Evolutionary conservation across 2,888 invertebrate species (phyloP).

Genomic region (Lamellibrachia satsuma): DNA sequence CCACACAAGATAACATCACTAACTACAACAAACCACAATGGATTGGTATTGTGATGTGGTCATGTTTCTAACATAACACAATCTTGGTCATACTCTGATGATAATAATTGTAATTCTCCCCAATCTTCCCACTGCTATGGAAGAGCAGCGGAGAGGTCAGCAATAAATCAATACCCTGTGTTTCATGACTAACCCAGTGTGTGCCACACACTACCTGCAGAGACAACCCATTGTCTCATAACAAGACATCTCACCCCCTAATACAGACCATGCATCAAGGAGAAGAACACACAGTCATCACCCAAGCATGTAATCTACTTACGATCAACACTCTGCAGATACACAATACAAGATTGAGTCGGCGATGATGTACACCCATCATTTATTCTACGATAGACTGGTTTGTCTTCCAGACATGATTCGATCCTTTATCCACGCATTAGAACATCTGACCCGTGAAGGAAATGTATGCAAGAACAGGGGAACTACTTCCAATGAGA

Average conservation of each 20-base stretch:
- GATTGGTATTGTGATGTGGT: background rate
- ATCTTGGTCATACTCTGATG: background rate
- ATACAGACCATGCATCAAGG: background rate
- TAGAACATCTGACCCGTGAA: too few relatives aligned
- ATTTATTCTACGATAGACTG: too few relatives aligned
- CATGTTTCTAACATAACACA: background rate
- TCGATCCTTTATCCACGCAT: too few relatives aligned
- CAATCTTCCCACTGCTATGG: background rate
- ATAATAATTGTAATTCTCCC: background rate
- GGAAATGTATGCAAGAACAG: background rate
- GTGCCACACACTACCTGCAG: background rate
- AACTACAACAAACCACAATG: background rate
- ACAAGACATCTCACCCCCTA: background rate
- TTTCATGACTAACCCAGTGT: background rate
- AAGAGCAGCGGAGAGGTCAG: background rate
- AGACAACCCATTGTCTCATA: background rate
- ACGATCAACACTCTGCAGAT: too few relatives aligned
- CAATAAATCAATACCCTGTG: background rate
- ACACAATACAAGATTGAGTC: too few relatives aligned
- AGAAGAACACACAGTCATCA: background rate
- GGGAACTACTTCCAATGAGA: background rate
- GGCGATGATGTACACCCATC: too few relatives aligned
- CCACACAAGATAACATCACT: background rate
- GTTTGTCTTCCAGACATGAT: too few relatives aligned
- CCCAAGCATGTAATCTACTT: background rate